Evolutionary conservation across 92 coral and sea anemone genomes (phyloP).

Genomic region (Siderastrea radians): DNA sequence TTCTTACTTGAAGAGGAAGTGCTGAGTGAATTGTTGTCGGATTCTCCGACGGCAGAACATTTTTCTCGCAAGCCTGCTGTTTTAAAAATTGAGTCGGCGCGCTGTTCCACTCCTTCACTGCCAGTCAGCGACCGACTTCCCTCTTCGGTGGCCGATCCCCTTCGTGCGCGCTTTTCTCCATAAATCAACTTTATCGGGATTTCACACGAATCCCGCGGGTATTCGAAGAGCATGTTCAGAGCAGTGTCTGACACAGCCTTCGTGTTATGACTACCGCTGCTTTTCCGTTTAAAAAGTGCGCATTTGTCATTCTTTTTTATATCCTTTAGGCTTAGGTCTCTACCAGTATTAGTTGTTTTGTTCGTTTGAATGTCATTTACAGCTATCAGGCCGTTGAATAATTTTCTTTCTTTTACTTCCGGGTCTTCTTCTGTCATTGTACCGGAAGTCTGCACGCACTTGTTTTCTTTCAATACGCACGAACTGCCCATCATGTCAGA

Average conservation of each 20-base stretch:
- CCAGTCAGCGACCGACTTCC: not conserved
- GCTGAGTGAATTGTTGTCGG: not conserved
- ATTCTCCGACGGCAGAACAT: not conserved
- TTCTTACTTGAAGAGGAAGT: not conserved
- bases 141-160: not conserved
- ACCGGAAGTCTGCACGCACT: slow-evolving; percentile 14
- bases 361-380: not conserved
- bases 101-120: not conserved
- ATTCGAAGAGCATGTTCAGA: not conserved
- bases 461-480: slow-evolving; percentile 27
- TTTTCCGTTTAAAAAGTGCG: not conserved
- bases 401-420: not conserved
- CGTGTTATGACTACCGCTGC: not conserved
- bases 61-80: not conserved
- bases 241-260: slow-evolving; percentile 29
- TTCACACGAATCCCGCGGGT: not conserved
- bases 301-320: not conserved
- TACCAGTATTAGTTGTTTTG: not conserved
- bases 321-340: not conserved
- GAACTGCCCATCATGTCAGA: slow-evolving; percentile 31
- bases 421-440: not conserved
- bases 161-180: not conserved
- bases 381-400: not conserved
- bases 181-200: not conserved
- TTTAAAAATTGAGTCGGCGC: not conserved